A percentile compares a stretch with the other conserved stretches of the same genome.
phyloP scores from a whole-genome alignment of 2,113 vertebrate species.

The Syngnathus floridae region DNA sequence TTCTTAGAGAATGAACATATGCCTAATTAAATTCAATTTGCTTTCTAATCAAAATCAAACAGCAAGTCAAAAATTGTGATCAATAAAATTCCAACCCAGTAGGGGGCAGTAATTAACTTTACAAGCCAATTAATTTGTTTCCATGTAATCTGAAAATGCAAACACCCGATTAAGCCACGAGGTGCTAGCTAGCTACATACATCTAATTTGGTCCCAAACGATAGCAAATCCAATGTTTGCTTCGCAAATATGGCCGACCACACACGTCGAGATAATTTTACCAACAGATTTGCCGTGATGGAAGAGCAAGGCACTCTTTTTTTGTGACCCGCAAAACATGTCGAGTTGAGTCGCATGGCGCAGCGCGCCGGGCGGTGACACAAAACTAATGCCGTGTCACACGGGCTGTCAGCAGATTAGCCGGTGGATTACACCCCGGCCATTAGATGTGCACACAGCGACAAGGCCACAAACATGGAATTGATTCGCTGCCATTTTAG shows the following conservation, averaged over 20 bases:
- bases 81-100: background rate
- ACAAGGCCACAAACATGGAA: conserved; percentile 65
- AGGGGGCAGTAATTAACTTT: background rate
- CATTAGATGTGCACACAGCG: conserved; percentile 70
- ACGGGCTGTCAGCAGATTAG: conserved; percentile 77
- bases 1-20: background rate
- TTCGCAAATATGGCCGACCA: conserved; percentile 17
- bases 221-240: conserved; percentile 36
- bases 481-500: too few species aligned
- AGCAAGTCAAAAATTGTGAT: background rate
- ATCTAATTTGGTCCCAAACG: conserved; percentile 18
- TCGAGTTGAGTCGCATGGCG: background rate
- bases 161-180: background rate
- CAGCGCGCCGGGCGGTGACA: conserved; percentile 69
- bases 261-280: conserved; percentile 9
- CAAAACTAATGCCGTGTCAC: conserved; percentile 76
- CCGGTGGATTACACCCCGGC: conserved; percentile 74
- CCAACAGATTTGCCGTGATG: conserved; percentile 50
- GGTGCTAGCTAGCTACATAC: background rate
- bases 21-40: background rate
- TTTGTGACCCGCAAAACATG: background rate
- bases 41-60: background rate
- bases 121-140: background rate
- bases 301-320: conserved; percentile 7
- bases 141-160: background rate